Percentiles rank a stretch among this genome's conserved stretches.
Evolutionary conservation across 2,113 vertebrate genomes (phyloP).

Genomic region (Scatophagus argus): DNA sequence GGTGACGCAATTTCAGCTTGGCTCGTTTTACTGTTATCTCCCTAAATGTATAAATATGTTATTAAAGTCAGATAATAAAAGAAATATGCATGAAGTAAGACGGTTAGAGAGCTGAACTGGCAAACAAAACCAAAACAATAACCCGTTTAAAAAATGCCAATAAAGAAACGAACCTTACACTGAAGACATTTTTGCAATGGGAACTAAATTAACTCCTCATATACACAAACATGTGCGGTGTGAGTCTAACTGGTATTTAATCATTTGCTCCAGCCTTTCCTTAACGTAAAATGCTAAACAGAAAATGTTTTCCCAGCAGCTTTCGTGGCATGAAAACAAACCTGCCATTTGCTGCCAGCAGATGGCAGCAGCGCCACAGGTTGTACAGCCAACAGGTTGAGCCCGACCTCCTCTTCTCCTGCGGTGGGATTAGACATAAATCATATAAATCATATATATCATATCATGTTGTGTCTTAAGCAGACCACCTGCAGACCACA

Average conservation of each 20-base stretch:
- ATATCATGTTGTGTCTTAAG: too few species aligned
- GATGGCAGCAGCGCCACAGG: conserved; percentile 32
- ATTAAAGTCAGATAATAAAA: too few species aligned
- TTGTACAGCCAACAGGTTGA: not conserved
- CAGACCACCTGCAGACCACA: too few species aligned
- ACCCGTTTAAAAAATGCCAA: not conserved
- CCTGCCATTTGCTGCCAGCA: conserved; percentile 13
- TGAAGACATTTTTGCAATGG: not conserved
- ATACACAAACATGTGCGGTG: not conserved
- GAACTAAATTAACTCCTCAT: not conserved
- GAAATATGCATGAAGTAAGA: not conserved
- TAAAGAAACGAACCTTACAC: not conserved
- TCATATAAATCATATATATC: too few species aligned
- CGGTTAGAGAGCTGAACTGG: not conserved
- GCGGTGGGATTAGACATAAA: too few species aligned
- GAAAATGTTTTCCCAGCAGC: too few species aligned
- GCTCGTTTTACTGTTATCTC: too few species aligned
- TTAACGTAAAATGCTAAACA: not conserved
- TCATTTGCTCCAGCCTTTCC: too few species aligned
- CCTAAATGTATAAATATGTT: too few species aligned
- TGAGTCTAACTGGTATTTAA: not conserved
- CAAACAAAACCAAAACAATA: not conserved
- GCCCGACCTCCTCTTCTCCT: not conserved
- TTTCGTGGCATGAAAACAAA: not conserved
- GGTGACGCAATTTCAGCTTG: too few species aligned